Evolutionary conservation across 2,113 vertebrate genomes (phyloP).

Genomic region (Galeopterus variegatus): DNA sequence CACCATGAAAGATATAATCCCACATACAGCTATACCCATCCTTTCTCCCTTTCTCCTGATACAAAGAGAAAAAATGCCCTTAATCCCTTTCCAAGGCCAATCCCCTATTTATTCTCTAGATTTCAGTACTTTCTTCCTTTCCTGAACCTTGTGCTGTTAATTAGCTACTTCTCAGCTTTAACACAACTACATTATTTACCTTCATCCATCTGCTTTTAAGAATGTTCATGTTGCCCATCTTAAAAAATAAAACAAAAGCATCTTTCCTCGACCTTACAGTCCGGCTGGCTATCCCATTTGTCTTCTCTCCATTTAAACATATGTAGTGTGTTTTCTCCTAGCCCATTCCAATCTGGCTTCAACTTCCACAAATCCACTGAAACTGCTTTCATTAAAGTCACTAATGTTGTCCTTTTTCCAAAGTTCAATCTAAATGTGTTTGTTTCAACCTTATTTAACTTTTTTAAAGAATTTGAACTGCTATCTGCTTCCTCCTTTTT

Average conservation of each 20-base stretch:
- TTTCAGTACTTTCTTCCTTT: neutral
- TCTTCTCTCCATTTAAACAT: neutral
- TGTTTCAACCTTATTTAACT: neutral
- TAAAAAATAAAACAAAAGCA: neutral
- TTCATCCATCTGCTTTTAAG: neutral
- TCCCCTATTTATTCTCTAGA: neutral
- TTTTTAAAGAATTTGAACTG: neutral
- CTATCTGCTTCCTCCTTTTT: neutral
- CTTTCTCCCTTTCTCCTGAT: neutral
- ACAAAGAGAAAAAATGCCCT: neutral
- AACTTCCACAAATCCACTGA: neutral
- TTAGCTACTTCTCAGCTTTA: neutral
- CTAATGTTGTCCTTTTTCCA: neutral
- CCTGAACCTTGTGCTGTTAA: neutral
- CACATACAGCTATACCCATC: neutral
- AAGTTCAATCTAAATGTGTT: neutral
- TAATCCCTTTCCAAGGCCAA: neutral
- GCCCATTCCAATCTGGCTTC: neutral
- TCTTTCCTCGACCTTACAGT: neutral
- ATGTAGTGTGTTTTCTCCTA: neutral
- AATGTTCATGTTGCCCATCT: neutral
- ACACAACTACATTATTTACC: neutral
- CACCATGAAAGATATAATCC: neutral
- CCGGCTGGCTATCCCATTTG: neutral
- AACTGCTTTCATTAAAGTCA: neutral